Evolutionary conservation across 2,888 invertebrate genomes (phyloP), one percentile per base, ranked within the genome.

Genomic region (Neoaliturus tenellus): DNA sequence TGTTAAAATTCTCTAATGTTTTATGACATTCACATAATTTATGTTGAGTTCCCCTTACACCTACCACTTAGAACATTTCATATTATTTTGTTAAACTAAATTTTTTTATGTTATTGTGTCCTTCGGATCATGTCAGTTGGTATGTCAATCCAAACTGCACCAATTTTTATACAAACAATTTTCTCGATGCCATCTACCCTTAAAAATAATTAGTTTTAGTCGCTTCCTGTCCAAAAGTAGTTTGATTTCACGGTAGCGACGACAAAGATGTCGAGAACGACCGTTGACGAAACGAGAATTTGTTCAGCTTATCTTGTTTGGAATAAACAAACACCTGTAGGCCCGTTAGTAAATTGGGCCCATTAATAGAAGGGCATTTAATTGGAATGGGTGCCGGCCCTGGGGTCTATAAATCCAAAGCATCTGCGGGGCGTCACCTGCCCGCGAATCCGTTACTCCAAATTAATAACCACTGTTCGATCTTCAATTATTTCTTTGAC

Each of bases 311-410:
- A 75, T 75, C 75, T 75, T 75, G 75, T 75, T 75, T 48, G 28
- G 48, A 44, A 75, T 75, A 75, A 75, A 75, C 75, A 75, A 75
- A 75, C 75, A 75, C 75, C 75, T 75, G 75, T 75, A 75, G 71
- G 75, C 39, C 75, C 28, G 75, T 75, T 75, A 75, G 75, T 75
- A 75, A 75, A 75, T 75, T 75, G 75, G 75, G 75, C 44, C 75
- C 75, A 75, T 75, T 75, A 75, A 75, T 75, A 75, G 20, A 71
- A 75, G 75, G 75, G 44, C 75, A 75, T 75, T 71, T 75, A 75
- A 75, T 75, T 75, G 75, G 75, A 28, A 75, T 75, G 75, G 75
- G 75, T 75, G 75, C 75, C 0, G 39, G 69, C 69, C 75, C 44
- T 25, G 12, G 48, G 48, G 20, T 10, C 39, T 71, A 71, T 71